Evolutionary conservation across 2,113 vertebrate genomes (phyloP), one percentile per base, ranked within the genome.

Genomic region (Physeter macrocephalus): DNA sequence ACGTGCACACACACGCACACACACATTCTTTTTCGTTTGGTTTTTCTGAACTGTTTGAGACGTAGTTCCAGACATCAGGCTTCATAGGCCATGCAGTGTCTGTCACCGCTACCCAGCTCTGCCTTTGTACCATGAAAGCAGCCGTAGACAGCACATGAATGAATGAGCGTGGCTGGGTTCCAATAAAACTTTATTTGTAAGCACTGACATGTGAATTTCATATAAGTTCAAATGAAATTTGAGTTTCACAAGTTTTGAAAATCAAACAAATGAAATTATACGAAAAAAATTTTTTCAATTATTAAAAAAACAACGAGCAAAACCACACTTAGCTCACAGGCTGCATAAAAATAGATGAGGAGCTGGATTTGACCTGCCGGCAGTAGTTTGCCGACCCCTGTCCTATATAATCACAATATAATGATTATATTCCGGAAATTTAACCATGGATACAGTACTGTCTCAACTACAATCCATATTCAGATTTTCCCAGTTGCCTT

Each of bases 81-180:
- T 27, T 15, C 39, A 2, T 2, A 5, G 69, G 43, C 46, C 39
- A 2, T 1, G 6, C 1, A 0, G 12, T 20, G 3, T 31, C n/a
- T 62, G 29, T 78, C n/a, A 15, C 34, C 27, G 6, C 27, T 14
- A 18, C 25, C 31, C 61, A n/a, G 1, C 85, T 62, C 66, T 62
- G 27, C 52, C 1, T 0, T 77, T 8, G 11, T 11, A 15, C 23
- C 13, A 6, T 4, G 0, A 69, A 46, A 43, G n/a, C 75, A 41
- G 34, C 34, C 41, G 2, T 2, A 41, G 12, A 61, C 0, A 9
- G 23, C 5, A 1, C 0, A 0, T 0, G 67, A 52, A 17, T 78
- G 61, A 39, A 29, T 27, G 20, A 54, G 57, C 0, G 0, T 31
- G 2, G 12, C 31, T 54, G 34, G 21, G 83, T 80, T 46, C 57